Conservation (phyloP, 2,797 vertebrate genomes). For the Labeo calbasu region DNA sequence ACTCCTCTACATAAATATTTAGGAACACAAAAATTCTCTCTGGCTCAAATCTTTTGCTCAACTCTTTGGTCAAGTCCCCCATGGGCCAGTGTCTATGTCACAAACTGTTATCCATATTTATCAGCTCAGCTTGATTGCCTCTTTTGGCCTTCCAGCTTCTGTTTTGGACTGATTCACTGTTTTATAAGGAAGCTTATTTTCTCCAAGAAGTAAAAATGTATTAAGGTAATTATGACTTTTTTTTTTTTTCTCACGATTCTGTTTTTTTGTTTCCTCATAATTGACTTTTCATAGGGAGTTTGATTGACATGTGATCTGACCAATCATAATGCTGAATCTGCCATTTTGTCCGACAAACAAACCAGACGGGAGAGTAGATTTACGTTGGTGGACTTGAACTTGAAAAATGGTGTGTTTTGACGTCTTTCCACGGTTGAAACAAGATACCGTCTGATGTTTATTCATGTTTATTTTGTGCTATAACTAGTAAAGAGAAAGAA, state of each 20-base stretch:
- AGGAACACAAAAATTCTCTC: conserved; percentile 56
- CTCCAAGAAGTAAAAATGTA: neutral
- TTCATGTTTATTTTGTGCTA: too few species aligned
- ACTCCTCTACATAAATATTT: conserved; percentile 65
- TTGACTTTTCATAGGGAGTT: neutral
- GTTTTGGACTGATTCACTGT: neutral
- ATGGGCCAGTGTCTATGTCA: conserved; percentile 48
- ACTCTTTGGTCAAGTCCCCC: conserved; percentile 53
- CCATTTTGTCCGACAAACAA: too few species aligned
- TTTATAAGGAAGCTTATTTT: neutral
- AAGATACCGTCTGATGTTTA: neutral
- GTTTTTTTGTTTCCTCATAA: neutral
- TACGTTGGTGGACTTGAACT: too few species aligned
- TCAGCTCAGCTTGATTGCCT: conserved; percentile 39
- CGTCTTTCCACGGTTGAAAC: too few species aligned
- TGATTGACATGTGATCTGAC: neutral
- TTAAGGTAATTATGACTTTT: neutral
- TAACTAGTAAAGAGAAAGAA: too few species aligned
- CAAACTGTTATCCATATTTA: conserved; percentile 58
- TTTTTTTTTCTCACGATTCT: too few species aligned
- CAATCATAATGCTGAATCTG: neutral
- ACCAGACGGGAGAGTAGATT: too few species aligned
- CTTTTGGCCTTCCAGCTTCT: neutral
- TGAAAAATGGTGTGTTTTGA: too few species aligned
- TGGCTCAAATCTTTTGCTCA: conserved; percentile 50